phyloP scores from a whole-genome alignment of 2,797 vertebrate genomes.

The Sebastes wilsoni region DNA sequence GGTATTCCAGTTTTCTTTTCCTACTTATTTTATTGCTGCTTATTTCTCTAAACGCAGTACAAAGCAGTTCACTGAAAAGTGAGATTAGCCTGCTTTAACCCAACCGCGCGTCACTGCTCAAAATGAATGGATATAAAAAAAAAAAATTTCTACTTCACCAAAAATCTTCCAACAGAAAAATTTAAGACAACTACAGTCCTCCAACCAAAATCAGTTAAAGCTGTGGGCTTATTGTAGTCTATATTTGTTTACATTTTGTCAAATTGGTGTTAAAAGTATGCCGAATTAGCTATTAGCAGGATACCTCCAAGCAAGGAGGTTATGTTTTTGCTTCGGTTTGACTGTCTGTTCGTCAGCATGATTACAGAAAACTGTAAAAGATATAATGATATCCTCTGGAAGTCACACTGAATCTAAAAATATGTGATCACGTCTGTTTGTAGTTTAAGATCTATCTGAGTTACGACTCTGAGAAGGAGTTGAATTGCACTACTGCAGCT shows the following conservation, averaged over 20 bases:
- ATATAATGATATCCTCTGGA: neutral
- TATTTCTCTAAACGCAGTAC: neutral
- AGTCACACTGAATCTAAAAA: neutral
- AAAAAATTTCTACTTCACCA: no score
- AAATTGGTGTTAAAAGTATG: neutral
- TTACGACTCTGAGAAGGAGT: neutral
- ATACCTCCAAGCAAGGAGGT: no score
- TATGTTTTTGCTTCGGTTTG: no score
- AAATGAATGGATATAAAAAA: neutral
- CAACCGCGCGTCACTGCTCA: neutral
- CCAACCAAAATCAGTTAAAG: fast-evolving
- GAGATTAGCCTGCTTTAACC: neutral
- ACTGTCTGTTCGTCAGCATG: no score
- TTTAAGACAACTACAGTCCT: neutral
- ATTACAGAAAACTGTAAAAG: no score
- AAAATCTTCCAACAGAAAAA: no score
- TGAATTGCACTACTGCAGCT: neutral
- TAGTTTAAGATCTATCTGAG: neutral
- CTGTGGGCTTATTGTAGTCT: no score
- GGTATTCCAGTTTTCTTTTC: neutral
- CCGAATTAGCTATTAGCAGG: fast-evolving
- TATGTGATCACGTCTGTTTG: neutral
- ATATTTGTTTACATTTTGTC: neutral
- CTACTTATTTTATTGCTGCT: neutral
- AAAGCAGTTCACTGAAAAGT: neutral